Conservation (phyloP, 2,888 invertebrate species). For the Tubulanus polymorphus region DNA sequence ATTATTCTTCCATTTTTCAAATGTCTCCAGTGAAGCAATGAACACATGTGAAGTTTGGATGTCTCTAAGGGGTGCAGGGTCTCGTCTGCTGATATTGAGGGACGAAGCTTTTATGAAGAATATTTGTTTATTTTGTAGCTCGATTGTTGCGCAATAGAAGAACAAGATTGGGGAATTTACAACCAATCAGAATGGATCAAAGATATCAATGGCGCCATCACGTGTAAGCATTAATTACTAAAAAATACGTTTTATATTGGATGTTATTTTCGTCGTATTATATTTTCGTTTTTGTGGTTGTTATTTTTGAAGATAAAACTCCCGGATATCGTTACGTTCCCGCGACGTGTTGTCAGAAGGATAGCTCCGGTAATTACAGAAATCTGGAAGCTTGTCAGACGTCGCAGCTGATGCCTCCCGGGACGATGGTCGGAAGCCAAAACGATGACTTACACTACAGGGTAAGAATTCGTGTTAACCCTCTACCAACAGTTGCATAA, state of each 20-base stretch:
- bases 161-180: constrained; percentile 34
- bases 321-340: constrained; percentile 19
- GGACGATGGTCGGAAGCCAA: background rate
- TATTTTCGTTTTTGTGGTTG: background rate
- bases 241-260: background rate
- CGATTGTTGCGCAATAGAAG: constrained; percentile 38
- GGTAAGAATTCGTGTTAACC: background rate
- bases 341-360: constrained; percentile 19
- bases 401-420: background rate
- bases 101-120: background rate
- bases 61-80: no score
- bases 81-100: no score
- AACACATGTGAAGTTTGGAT: no score
- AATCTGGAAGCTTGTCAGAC: background rate
- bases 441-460: background rate
- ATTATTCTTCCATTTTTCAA: background rate
- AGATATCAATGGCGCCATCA: background rate
- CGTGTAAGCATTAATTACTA: constrained; percentile 5
- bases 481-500: no score
- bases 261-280: background rate
- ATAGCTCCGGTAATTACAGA: background rate
- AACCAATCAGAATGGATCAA: constrained; percentile 32
- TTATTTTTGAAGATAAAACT: constrained; percentile 3
- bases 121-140: constrained; percentile 25
- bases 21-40: background rate